A percentile compares a stretch with the other conserved stretches of the same genome.
Conservation (phyloP, 1,140 invertebrate genomes). For the Pemphigus obesinymphae region DNA sequence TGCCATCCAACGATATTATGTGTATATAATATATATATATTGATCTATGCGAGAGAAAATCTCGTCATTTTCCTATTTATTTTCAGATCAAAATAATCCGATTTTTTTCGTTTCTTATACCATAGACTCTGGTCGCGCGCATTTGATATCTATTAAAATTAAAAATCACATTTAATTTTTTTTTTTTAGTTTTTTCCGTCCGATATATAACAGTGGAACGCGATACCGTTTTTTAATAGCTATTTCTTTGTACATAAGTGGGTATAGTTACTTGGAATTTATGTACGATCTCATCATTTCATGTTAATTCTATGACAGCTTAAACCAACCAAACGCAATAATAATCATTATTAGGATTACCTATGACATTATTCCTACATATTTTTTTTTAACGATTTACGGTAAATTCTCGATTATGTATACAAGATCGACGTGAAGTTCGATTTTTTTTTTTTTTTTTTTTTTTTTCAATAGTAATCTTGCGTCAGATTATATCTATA, state of each 20-base stretch:
- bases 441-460: not conserved
- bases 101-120: not conserved
- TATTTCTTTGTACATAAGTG: not conserved
- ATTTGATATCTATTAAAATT: slow-evolving; percentile 12
- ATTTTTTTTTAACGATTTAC: not conserved
- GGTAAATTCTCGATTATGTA: too few species aligned
- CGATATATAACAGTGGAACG: not conserved
- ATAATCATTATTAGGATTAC: not conserved
- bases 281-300: not conserved
- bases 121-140: not conserved
- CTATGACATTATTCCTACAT: too few species aligned
- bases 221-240: not conserved
- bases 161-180: not conserved
- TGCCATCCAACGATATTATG: not conserved
- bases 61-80: not conserved
- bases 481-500: too few species aligned
- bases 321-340: not conserved
- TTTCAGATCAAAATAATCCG: not conserved
- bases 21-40: not conserved
- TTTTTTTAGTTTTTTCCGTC: not conserved
- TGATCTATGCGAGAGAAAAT: not conserved
- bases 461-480: too few species aligned
- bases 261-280: not conserved
- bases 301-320: not conserved
- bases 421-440: not conserved